phyloP scores from a whole-genome alignment of 2,888 invertebrate genomes.

The Teleiodes luculella region DNA sequence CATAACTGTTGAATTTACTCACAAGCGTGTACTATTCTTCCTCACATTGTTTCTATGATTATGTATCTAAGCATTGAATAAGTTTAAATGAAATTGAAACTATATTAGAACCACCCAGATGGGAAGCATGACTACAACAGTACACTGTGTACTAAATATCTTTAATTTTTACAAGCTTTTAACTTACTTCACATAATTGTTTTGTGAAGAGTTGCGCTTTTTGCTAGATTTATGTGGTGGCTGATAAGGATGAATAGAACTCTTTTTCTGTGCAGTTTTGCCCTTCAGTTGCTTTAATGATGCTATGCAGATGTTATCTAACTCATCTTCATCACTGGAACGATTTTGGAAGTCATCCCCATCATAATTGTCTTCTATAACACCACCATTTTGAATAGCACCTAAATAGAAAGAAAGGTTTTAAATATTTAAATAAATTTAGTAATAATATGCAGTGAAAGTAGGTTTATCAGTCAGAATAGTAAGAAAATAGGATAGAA shows the following conservation, averaged over 20 bases:
- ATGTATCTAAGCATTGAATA: too few relatives aligned
- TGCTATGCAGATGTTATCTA: constrained; percentile 56
- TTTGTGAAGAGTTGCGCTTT: constrained; percentile 29
- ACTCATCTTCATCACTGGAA: constrained; percentile 41
- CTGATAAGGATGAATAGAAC: neutral
- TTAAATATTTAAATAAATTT: too few relatives aligned
- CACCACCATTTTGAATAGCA: constrained; percentile 27
- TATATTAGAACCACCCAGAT: too few relatives aligned
- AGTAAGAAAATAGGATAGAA: constrained; percentile 18
- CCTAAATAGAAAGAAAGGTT: constrained; percentile 14
- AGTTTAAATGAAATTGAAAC: too few relatives aligned
- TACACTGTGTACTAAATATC: too few relatives aligned
- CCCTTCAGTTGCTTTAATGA: constrained; percentile 49
- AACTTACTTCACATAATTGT: neutral
- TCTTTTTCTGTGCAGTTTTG: neutral
- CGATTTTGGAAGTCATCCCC: constrained; percentile 21
- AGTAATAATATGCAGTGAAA: too few relatives aligned
- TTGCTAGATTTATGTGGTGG: constrained; percentile 30
- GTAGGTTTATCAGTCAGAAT: too few relatives aligned
- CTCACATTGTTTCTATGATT: too few relatives aligned
- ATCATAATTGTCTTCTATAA: constrained; percentile 27
- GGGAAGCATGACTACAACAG: too few relatives aligned
- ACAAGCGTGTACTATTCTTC: too few relatives aligned
- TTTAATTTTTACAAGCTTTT: too few relatives aligned
- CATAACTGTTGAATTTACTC: too few relatives aligned